Percentiles rank a stretch among this genome's conserved stretches.
phyloP scores from a whole-genome alignment of 2,888 invertebrate species.

The Nephrotoma appendiculata region DNA sequence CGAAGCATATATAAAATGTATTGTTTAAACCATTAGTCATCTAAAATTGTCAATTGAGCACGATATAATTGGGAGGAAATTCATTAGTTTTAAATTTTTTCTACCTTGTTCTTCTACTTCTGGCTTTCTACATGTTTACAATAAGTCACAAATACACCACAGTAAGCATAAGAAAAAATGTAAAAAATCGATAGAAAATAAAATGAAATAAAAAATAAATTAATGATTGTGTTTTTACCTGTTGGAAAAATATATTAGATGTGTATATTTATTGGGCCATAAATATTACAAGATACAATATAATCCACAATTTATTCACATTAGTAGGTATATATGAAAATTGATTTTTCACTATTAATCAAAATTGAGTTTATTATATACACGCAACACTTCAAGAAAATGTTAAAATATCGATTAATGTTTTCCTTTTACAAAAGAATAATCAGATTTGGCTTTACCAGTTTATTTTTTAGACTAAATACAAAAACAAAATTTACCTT shows the following conservation, averaged over 20 bases:
- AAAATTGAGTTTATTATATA: not conserved
- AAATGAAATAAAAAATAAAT: not conserved
- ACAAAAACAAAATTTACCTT: not conserved
- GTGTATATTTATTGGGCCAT: not conserved
- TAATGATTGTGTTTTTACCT: not conserved
- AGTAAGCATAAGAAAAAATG: not conserved
- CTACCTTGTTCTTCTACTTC: not conserved
- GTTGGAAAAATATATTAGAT: not conserved
- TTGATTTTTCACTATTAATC: not conserved
- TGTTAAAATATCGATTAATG: not conserved
- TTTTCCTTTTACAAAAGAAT: not conserved
- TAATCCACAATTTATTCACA: not conserved
- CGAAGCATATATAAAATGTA: not conserved
- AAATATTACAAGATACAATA: not conserved
- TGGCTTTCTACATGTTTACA: not conserved
- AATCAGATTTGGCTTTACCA: not conserved
- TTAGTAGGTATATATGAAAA: not conserved
- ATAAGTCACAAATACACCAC: not conserved
- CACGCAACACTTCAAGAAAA: not conserved
- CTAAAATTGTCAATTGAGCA: not conserved
- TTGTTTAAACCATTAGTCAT: not conserved
- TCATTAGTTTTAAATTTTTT: not conserved
- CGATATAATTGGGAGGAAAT: not conserved
- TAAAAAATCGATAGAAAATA: not conserved
- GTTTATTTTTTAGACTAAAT: not conserved